Conservation (phyloP, 2,113 vertebrate genomes). For the Brachyistius frenatus region DNA sequence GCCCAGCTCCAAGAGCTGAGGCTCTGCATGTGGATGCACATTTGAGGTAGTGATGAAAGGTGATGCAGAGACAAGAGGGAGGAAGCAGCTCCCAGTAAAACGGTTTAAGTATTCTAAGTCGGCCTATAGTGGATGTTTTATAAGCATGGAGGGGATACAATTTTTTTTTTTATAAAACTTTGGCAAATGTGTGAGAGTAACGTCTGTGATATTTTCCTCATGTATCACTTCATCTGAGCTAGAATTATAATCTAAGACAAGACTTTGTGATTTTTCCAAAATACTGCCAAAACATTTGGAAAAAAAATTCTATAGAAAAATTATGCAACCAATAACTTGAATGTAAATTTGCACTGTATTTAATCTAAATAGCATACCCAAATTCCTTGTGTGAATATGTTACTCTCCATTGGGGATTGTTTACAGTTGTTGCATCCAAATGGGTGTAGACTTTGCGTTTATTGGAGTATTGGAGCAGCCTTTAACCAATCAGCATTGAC, state of each 20-base stretch:
- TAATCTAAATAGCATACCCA: neutral
- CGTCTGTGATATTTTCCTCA: neutral
- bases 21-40: conserved; percentile 62
- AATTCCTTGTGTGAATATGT: neutral
- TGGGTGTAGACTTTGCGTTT: no score
- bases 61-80: conserved; percentile 35
- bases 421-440: no score
- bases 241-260: neutral
- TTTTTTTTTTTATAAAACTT: conserved; percentile 5
- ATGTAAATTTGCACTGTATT: neutral
- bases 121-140: conserved; percentile 31
- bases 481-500: no score
- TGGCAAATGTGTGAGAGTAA: conserved; percentile 10
- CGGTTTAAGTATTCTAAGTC: conserved; percentile 22
- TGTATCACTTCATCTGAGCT: conserved; percentile 2
- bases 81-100: conserved; percentile 35
- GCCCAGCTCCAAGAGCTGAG: conserved; percentile 63
- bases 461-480: no score
- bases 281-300: neutral
- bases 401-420: no score
- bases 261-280: neutral
- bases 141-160: neutral
- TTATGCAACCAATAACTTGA: neutral
- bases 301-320: neutral
- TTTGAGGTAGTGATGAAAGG: conserved; percentile 61